Evolutionary conservation across 1,140 invertebrate species (phyloP), one percentile per base, ranked within the genome.

Genomic region (Bombyx mandarina): DNA sequence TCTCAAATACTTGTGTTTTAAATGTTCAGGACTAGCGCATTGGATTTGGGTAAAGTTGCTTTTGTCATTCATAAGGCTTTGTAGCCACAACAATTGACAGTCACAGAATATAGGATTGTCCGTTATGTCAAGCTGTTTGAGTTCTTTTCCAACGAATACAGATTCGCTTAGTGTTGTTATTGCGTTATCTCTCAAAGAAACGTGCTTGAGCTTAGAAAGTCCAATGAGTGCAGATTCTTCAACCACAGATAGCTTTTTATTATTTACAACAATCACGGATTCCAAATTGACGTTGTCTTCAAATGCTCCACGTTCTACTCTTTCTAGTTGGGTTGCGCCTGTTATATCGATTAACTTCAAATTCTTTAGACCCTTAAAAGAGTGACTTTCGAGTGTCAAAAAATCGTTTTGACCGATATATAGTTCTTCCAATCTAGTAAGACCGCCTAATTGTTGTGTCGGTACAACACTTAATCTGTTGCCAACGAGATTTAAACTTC

Each of bases 61-160:
- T 46, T 93, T 89, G 44, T 91, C 90, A 1, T 91, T 88, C 7
- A 95, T 85, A n/a, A 95, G 84, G 59, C 94, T 93, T 7, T 93
- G 89, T 48, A 96, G 87, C 95, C 95, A 97, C 44, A 95, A 79
- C 4, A 96, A 71, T 56, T 91, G 91, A 69, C 95, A 97, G 65
- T 93, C 92, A 77, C 95, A 97, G n/a, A 91, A 82, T 8, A 97
- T 84, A 0, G 94, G 94, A 71, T 97, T 97, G 61, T 96, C 95
- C 9, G 93, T 93, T 6, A 97, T 84, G 62, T 96, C 94, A 8
- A 96, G 73, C 6, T 90, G 89, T 26, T 91, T 89, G n/a, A 96
- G 78, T 64, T 95, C 94, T 55, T 91, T 92, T 91, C 95, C 96
- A 1, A 93, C 91, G 10, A 94, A 91, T 10, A 95, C 88, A 0